Base-by-base conservation (phyloP, 64 coral and sea anemone genomes). In the Platygyra sinensis region DNA sequence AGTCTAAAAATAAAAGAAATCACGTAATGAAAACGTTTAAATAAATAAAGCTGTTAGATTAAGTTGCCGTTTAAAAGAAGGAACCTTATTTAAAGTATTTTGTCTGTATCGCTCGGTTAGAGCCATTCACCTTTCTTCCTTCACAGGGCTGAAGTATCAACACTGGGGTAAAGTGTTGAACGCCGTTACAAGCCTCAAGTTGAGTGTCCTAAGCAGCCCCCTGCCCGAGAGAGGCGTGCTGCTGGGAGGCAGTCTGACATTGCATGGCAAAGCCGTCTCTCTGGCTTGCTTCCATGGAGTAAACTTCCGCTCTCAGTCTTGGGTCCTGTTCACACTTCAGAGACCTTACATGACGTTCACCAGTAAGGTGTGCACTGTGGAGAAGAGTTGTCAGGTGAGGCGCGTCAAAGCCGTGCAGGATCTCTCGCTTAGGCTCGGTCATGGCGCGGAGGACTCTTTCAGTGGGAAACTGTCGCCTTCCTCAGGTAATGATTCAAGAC, bases 111-210 rank as follows among this genome's bases (percentile, higher is more conserved):
- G 60, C 60, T 62, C 60, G 20, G 60, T 62, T 62, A 15, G 60
- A 22, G 60, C 20, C 1, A 22, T 62, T 36, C 17, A 9, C 33
- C 49, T 24, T 2, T 20, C 4, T 31, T 10, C 7, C 4, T 52
- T 51, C 22, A 27, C 62, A 99, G 97, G 97, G 49, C 84, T 99
- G 19, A 99, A 96, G 76, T 99, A 99, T 84, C 97, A 99, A 72
- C 97, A 99, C 71, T 99, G 97, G 97, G 95, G 97, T 67, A 99
- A 99, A 85, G 94, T 96, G 11, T 74, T 99, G 28, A 96, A 93
- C 60, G 94, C 94, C 2, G 83, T 99, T 30, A 72, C 86, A 46
- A 88, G 94, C 12, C 88, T 99, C 3, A 90, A 96, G 62, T 73
- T 95, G 28, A 89, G 88, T 50, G 87, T 95, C 28, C 69, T 99